Conservation (phyloP, 1,140 invertebrate species). For the Zaprionus nigranus region DNA sequence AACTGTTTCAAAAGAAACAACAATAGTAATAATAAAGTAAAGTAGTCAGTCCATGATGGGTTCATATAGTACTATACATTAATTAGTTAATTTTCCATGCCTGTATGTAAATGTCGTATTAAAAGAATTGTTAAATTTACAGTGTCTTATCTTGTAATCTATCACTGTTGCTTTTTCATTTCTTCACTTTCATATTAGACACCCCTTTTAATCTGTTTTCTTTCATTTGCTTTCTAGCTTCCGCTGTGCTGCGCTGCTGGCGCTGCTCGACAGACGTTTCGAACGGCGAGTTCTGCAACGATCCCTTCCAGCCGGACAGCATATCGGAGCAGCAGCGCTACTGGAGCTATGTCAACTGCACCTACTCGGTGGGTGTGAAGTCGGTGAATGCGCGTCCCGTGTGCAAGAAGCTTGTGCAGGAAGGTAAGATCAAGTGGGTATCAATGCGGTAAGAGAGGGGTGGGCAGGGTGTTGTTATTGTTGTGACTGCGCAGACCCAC, state of each 20-base stretch:
- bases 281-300: slow-evolving; percentile 83
- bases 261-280: slow-evolving; percentile 84
- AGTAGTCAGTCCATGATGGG: too few species aligned
- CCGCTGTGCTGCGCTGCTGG: slow-evolving; percentile 79
- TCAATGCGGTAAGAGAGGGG: neutral
- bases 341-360: slow-evolving; percentile 84
- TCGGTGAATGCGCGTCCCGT: slow-evolving; percentile 82
- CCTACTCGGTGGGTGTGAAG: slow-evolving; percentile 72
- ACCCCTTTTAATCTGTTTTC: neutral
- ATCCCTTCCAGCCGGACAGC: slow-evolving; percentile 78
- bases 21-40: too few species aligned
- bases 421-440: slow-evolving; percentile 68
- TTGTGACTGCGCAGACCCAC: slow-evolving; percentile 40
- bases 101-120: too few species aligned
- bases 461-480: slow-evolving; percentile 36
- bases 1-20: too few species aligned
- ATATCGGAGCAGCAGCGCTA: slow-evolving; percentile 84
- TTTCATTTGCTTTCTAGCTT: slow-evolving; percentile 48
- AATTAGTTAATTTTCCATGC: too few species aligned
- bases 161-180: too few species aligned
- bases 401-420: slow-evolving; percentile 84
- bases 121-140: too few species aligned
- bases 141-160: too few species aligned
- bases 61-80: too few species aligned
- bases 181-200: neutral